Base-by-base conservation (phyloP, 2,113 vertebrate genomes). In the Delphinapterus leucas region DNA sequence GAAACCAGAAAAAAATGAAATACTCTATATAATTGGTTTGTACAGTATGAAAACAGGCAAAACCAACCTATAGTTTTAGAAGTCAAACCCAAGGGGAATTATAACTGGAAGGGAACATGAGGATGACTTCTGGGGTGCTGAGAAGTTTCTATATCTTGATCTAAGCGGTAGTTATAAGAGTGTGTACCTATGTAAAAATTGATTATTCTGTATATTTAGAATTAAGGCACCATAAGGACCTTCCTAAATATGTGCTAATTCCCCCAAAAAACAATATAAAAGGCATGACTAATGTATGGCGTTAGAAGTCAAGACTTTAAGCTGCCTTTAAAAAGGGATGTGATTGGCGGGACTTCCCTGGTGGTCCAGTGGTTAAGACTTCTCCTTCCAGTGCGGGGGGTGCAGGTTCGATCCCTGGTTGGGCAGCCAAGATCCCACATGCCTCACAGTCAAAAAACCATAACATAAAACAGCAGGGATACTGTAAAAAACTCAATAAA, bases 41-140 rank as follows among this genome's bases (percentile, higher is more conserved):
- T 14, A 55, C 13, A 83, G 68, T 70, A 53, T n/a, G 41, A 71
- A 92, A 83, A 25, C 2, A 76, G n/a, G 60, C 41, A 83, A 76
- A 88, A 70, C 9, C 53, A 60, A 23, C 17, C 49, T 31, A 41
- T 2, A 8, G 25, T 47, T 85, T 85, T 20, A 41, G 65, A 80
- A 60, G 31, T 80, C 36, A 79, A 58, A 3, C 18, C 12, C 49
- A 58, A 47, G 7, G 10, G 70, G 10, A 18, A 58, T 2, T 79
- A 1, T 47, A 28, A 70, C 2, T 36, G 18, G 25, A 88, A 49
- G n/a, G 2, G 28, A n/a, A 28, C 0, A 12, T 23, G 1, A 9
- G 9, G n/a, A 60, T 44, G 20, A 55, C 41, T 60, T 87, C 3
- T 1, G 1, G 47, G 26, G 17, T n/a, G 21, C 68, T 77, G 41